phyloP scores from a whole-genome alignment of 2,888 invertebrate genomes.

The Phalangium opilio region DNA sequence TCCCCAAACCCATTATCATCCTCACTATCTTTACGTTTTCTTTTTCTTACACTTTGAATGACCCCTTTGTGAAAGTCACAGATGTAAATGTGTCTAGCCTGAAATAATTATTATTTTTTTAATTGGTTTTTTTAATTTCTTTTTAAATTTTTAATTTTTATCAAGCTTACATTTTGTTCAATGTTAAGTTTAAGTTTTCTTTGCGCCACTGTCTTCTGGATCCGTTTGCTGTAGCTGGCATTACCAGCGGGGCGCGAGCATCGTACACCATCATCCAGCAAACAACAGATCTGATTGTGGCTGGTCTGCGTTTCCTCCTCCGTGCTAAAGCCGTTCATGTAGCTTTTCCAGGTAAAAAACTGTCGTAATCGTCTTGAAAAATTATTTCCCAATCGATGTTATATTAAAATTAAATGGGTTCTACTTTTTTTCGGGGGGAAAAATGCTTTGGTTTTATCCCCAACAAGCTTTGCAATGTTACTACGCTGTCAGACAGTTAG shows the following conservation, averaged over 20 bases:
- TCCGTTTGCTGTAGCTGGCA: slow-evolving; percentile 90
- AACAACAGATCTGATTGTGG: slow-evolving; percentile 53
- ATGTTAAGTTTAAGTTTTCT: slow-evolving; percentile 72
- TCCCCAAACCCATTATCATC: slow-evolving; percentile 70
- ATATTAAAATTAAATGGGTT: too few relatives aligned
- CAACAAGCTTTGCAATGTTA: too few relatives aligned
- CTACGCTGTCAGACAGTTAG: too few relatives aligned
- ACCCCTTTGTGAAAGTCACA: slow-evolving; percentile 92
- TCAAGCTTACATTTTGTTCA: slow-evolving; percentile 51
- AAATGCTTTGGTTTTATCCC: too few relatives aligned
- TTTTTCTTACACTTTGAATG: slow-evolving; percentile 84
- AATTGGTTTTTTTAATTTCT: slow-evolving; percentile 1
- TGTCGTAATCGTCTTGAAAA: too few relatives aligned
- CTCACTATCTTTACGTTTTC: slow-evolving; percentile 71
- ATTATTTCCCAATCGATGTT: too few relatives aligned
- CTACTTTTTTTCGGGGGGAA: too few relatives aligned
- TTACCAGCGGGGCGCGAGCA: slow-evolving; percentile 78
- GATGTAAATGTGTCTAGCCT: slow-evolving; percentile 90
- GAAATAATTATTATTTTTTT: slow-evolving; percentile 23
- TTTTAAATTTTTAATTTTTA: too few relatives aligned
- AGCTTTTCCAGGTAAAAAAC: too few relatives aligned
- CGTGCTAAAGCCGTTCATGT: slow-evolving; percentile 16
- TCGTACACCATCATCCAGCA: slow-evolving; percentile 63
- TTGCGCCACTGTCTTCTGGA: slow-evolving; percentile 87
- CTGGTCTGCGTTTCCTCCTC: slow-evolving; percentile 14